phyloP scores from a whole-genome alignment of 2,797 vertebrate species.

The Prunella strophiata region DNA sequence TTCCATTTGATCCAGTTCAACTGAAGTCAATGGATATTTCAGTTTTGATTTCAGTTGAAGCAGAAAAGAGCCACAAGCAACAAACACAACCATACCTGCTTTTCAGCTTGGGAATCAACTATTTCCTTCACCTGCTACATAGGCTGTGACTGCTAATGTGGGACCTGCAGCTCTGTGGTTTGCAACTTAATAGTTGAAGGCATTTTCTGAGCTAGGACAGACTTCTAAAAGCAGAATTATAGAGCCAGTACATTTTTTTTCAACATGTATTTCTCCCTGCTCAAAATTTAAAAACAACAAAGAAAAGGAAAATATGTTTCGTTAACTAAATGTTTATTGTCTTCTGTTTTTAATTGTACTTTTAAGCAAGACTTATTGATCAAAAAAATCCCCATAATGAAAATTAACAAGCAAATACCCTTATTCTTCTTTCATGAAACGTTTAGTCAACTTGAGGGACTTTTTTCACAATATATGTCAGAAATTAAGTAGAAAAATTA shows the following conservation, averaged over 20 bases:
- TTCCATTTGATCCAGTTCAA: not conserved
- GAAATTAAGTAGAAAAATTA: not conserved
- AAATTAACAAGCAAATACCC: not conserved
- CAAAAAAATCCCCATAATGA: accelerated
- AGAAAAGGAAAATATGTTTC: not conserved
- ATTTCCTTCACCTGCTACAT: not conserved
- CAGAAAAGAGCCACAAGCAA: not conserved
- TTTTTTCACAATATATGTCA: not conserved
- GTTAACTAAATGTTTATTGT: not conserved
- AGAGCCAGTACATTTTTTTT: not conserved
- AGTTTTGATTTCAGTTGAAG: not conserved
- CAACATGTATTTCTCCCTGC: not conserved
- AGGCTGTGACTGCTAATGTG: not conserved
- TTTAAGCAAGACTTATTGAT: not conserved
- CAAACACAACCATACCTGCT: not conserved
- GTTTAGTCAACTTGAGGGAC: not conserved
- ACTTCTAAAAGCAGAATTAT: not conserved
- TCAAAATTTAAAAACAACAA: not conserved
- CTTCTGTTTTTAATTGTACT: not conserved
- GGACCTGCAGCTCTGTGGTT: not conserved
- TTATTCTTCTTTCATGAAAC: not conserved
- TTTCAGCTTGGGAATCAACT: not conserved
- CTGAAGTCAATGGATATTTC: not conserved
- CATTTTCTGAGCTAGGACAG: not conserved
- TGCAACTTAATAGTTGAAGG: not conserved